These are phyloP conservation scores for Valencia hispanica DNA, from an alignment of 2,797 vertebrate genomes.

Conservation along the genomic window DNA sequence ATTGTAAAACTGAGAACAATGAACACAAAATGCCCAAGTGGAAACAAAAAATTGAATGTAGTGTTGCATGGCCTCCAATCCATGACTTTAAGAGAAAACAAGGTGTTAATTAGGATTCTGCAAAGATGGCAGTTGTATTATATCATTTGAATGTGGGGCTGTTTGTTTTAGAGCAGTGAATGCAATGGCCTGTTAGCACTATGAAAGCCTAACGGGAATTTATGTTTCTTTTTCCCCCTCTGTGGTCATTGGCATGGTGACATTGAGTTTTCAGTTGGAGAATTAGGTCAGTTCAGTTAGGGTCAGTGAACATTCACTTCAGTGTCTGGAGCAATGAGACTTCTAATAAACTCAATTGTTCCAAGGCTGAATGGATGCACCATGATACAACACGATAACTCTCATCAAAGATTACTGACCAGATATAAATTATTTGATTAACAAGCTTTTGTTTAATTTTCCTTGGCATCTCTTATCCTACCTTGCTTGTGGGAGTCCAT, in stretches of 20 bases:
- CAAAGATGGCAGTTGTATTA: slow-evolving; percentile 11
- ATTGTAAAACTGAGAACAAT: neutral
- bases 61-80: neutral
- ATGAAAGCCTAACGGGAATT: slow-evolving; percentile 42
- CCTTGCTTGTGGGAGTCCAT: slow-evolving; percentile 97
- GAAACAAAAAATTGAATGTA: slow-evolving; percentile 18
- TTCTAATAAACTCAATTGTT: slow-evolving; percentile 62
- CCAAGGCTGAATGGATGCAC: slow-evolving; percentile 36
- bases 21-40: neutral
- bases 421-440: slow-evolving; percentile 8
- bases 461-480: slow-evolving; percentile 58
- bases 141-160: slow-evolving; percentile 2
- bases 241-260: slow-evolving; percentile 53
- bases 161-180: slow-evolving; percentile 21
- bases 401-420: neutral
- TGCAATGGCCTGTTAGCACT: slow-evolving; percentile 57
- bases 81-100: slow-evolving; percentile 8
- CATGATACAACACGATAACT: slow-evolving; percentile 16
- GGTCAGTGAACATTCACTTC: slow-evolving; percentile 77
- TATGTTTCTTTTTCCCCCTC: slow-evolving; percentile 30
- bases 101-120: slow-evolving; percentile 6
- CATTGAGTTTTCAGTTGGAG: slow-evolving; percentile 70
- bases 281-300: slow-evolving; percentile 77
- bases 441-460: neutral
- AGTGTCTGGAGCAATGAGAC: slow-evolving; percentile 66